These are phyloP conservation scores for Meteorus sp. DNA, from an alignment of 1,140 invertebrate species.

Conservation along the genomic window DNA sequence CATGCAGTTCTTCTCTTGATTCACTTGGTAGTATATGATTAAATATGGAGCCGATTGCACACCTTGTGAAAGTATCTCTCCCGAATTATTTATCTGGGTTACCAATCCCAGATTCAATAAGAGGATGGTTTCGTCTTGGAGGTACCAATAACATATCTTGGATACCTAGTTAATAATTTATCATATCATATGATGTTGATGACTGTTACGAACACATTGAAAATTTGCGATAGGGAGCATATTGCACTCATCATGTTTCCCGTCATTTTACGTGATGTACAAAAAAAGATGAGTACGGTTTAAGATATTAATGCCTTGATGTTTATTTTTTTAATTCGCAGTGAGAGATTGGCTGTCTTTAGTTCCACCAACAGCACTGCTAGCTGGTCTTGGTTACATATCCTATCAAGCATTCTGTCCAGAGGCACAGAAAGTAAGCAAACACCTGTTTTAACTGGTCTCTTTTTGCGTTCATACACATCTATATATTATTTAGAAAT, in stretches of 20 bases:
- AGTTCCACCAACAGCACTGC: constrained; percentile 73
- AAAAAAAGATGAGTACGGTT: background rate
- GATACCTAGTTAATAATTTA: background rate
- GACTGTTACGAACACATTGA: too few relatives aligned
- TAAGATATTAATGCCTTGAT: background rate
- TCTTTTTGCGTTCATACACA: constrained; percentile 14
- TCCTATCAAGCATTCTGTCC: constrained; percentile 75
- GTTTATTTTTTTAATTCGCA: constrained; percentile 54
- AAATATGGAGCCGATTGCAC: constrained; percentile 72
- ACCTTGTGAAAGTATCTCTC: constrained; percentile 72
- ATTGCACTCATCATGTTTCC: too few relatives aligned
- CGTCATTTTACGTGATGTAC: too few relatives aligned
- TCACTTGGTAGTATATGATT: constrained; percentile 21
- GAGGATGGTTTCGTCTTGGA: constrained; percentile 79
- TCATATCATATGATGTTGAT: too few relatives aligned
- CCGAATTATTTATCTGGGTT: constrained; percentile 77
- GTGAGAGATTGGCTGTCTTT: constrained; percentile 79
- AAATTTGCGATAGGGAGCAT: background rate
- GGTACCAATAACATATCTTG: constrained; percentile 56
- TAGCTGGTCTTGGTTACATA: constrained; percentile 74
- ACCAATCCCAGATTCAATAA: constrained; percentile 74
- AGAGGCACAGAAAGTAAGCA: constrained; percentile 4
- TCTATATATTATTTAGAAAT: too few relatives aligned
- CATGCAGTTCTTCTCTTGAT: background rate
- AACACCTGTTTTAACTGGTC: constrained; percentile 17